These are phyloP conservation scores for Alviniconcha strummeri DNA, from an alignment of 2,888 invertebrate genomes.

Conservation along the genomic window DNA sequence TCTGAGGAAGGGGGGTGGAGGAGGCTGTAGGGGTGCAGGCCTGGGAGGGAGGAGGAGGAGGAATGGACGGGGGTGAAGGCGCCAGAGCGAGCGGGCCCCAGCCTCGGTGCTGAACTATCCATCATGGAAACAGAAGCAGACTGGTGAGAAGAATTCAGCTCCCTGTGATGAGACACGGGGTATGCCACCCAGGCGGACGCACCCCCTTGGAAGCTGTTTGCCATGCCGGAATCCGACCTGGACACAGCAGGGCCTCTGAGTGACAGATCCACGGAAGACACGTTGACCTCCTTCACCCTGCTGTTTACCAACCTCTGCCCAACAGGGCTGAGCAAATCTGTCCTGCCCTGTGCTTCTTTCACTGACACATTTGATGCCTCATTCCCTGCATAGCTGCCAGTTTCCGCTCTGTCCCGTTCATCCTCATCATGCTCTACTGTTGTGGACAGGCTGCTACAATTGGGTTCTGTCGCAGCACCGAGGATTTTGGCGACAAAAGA, in stretches of 20 bases:
- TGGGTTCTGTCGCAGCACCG: background rate
- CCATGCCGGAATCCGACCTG: background rate
- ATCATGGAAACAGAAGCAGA: background rate
- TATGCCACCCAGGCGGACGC: background rate
- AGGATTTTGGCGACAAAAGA: constrained; percentile 29
- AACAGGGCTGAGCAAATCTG: background rate
- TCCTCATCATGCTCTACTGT: background rate
- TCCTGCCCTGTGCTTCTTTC: too few relatives aligned
- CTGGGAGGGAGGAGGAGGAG: background rate
- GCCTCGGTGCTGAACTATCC: constrained; percentile 26
- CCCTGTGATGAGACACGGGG: background rate
- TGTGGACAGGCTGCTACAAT: background rate
- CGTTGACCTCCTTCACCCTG: constrained; percentile 2
- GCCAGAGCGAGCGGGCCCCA: constrained; percentile 45
- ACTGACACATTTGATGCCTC: background rate
- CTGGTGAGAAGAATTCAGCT: background rate
- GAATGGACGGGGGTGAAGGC: constrained; percentile 47
- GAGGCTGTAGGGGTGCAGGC: constrained; percentile 6
- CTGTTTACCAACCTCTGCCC: background rate
- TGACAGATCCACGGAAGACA: background rate
- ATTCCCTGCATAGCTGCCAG: background rate
- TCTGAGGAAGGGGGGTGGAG: background rate
- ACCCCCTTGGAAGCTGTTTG: background rate
- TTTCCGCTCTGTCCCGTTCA: background rate
- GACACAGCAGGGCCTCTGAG: background rate